phyloP scores from a whole-genome alignment of 2,888 invertebrate genomes.

The Phlogophora meticulosa region DNA sequence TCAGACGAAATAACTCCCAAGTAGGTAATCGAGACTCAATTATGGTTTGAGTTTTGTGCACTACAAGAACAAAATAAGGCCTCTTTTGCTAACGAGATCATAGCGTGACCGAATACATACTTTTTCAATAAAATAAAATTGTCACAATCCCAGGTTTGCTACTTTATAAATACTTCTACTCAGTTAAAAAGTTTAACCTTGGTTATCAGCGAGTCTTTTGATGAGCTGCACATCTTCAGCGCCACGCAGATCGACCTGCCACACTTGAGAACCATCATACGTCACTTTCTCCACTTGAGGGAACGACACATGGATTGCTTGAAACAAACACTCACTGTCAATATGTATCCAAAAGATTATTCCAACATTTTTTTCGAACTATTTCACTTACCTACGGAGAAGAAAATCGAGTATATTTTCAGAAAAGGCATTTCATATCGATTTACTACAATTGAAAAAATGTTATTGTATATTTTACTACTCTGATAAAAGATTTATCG shows the following conservation, averaged over 20 bases:
- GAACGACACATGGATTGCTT: slow-evolving; percentile 46
- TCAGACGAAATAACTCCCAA: not conserved
- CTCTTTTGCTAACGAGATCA: not conserved
- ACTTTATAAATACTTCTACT: not conserved
- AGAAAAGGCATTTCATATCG: slow-evolving; percentile 58
- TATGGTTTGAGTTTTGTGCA: not conserved
- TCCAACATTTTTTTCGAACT: slow-evolving; percentile 8
- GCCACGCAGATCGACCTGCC: slow-evolving; percentile 63
- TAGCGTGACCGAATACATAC: not conserved
- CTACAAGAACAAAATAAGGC: not conserved
- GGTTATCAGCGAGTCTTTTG: slow-evolving; percentile 63
- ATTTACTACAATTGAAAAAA: slow-evolving; percentile 55
- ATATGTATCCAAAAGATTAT: slow-evolving; percentile 6
- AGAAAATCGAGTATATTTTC: slow-evolving; percentile 58
- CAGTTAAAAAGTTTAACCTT: slow-evolving; percentile 58
- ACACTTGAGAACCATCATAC: slow-evolving; percentile 73
- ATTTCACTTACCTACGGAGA: slow-evolving; percentile 64
- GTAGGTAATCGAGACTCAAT: not conserved
- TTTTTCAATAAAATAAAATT: not conserved
- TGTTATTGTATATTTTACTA: slow-evolving; percentile 53
- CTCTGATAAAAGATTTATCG: slow-evolving; percentile 50
- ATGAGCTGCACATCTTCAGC: slow-evolving; percentile 65
- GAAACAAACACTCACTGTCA: slow-evolving; percentile 21
- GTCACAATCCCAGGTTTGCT: too few species aligned
- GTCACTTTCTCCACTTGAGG: slow-evolving; percentile 41